Evolutionary conservation across 2,797 vertebrate genomes (phyloP).

Genomic region (Taeniopygia guttata): DNA sequence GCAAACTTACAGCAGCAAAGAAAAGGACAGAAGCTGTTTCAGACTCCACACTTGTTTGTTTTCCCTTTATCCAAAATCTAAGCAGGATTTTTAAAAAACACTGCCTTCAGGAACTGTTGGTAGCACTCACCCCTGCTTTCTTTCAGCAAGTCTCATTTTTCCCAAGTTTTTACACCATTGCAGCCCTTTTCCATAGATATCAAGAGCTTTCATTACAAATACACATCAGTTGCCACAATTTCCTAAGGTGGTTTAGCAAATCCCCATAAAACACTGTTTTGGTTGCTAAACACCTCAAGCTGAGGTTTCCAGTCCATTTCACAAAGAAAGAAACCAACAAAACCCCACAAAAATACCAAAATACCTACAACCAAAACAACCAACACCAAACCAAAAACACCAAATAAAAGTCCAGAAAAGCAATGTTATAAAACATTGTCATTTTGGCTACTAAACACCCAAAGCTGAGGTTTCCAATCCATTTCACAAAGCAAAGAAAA

Average conservation of each 20-base stretch:
- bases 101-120: not conserved
- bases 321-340: not conserved
- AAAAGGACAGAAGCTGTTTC: not conserved
- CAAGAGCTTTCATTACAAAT: not conserved
- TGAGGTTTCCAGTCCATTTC: constrained; percentile 1
- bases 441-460: not conserved
- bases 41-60: not conserved
- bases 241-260: not conserved
- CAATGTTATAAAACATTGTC: not conserved
- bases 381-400: not conserved
- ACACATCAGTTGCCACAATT: not conserved
- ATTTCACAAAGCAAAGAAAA: not conserved
- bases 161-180: not conserved
- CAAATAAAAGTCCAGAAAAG: not conserved
- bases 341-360: not conserved
- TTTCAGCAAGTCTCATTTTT: not conserved
- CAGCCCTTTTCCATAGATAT: not conserved
- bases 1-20: not conserved
- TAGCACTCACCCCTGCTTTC: not conserved
- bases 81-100: not conserved
- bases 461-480: not conserved
- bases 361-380: not conserved
- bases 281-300: not conserved
- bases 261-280: not conserved
- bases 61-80: not conserved